Conservation (phyloP, 23 tunicate species). For the Styela clava region DNA sequence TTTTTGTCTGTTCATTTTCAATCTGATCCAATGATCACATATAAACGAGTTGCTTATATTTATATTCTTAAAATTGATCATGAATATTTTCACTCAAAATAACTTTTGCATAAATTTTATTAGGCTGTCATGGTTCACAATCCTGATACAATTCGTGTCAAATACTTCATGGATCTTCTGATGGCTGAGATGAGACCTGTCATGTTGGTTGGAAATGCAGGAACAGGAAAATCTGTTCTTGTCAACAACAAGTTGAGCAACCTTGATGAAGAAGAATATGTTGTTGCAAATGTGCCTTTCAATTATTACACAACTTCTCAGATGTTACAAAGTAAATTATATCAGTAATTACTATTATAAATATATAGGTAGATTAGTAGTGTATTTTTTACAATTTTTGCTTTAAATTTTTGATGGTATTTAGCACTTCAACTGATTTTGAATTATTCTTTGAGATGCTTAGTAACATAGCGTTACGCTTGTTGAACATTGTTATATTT, state of each 20-base stretch:
- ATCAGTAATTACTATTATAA: not conserved
- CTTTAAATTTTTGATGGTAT: too few species aligned
- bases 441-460: too few species aligned
- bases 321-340: constrained; percentile 91
- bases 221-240: constrained; percentile 96
- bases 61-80: too few species aligned
- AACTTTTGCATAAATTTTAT: too few species aligned
- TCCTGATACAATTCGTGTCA: constrained; percentile 84
- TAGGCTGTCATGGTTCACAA: constrained; percentile 94
- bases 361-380: not conserved
- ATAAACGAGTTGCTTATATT: too few species aligned
- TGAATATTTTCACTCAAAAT: too few species aligned
- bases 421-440: too few species aligned
- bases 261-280: constrained; percentile 88
- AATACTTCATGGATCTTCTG: constrained; percentile 91
- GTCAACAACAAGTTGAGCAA: constrained; percentile 72
- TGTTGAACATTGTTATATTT: too few species aligned
- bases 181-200: constrained; percentile 86
- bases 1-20: too few species aligned
- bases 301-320: constrained; percentile 96
- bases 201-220: constrained; percentile 95
- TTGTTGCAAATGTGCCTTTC: constrained; percentile 94
- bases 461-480: too few species aligned
- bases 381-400: too few species aligned
- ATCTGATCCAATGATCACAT: too few species aligned